phyloP scores from a whole-genome alignment of 2,797 vertebrate species.

The Octomys mimax region DNA sequence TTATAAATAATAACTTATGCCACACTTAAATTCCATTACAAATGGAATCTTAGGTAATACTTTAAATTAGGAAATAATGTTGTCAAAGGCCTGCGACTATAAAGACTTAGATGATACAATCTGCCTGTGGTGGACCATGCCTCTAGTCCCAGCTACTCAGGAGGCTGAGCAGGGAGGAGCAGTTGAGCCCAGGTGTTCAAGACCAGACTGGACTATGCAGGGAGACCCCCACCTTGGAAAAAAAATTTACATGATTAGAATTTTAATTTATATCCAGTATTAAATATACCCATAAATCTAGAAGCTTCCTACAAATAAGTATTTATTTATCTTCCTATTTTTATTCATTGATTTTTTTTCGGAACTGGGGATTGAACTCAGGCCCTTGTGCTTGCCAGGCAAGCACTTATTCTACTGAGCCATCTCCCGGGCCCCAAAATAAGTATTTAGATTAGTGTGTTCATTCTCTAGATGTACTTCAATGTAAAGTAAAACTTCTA shows the following conservation, averaged over 20 bases:
- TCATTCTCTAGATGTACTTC: neutral
- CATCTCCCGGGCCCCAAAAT: neutral
- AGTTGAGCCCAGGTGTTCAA: neutral
- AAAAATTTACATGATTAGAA: neutral
- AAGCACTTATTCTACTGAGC: too few relatives aligned
- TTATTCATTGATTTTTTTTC: too few relatives aligned
- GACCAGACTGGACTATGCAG: neutral
- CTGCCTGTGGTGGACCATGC: neutral
- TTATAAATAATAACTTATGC: neutral
- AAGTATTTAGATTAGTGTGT: neutral
- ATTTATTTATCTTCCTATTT: neutral
- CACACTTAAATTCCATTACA: slow-evolving; percentile 44
- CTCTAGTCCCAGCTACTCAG: neutral
- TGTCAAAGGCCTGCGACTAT: neutral
- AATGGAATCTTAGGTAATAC: neutral
- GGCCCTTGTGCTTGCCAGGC: too few relatives aligned
- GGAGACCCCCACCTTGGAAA: neutral
- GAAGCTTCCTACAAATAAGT: neutral
- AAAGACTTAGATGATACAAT: neutral
- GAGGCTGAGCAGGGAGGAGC: neutral
- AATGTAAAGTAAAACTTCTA: slow-evolving; percentile 32
- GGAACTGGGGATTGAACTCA: too few relatives aligned
- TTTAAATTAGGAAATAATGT: slow-evolving; percentile 61
- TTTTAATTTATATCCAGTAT: neutral
- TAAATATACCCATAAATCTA: slow-evolving; percentile 25